These are phyloP conservation scores for Chelon auratus DNA, from an alignment of 2,797 vertebrate species.

Conservation along the genomic window DNA sequence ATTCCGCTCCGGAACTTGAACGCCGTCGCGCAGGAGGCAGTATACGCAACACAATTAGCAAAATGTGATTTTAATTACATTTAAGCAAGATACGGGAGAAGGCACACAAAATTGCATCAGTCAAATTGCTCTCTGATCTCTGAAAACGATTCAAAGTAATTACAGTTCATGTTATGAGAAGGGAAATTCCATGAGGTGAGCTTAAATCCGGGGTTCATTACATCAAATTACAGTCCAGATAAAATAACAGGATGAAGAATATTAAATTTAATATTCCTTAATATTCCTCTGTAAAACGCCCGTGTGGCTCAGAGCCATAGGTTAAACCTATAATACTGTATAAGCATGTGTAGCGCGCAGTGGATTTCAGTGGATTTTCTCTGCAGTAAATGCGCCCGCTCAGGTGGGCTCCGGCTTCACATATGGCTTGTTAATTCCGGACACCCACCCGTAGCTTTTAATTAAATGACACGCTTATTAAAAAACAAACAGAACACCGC, in stretches of 20 bases:
- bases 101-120: constrained; percentile 6
- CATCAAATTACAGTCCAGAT: constrained; percentile 19
- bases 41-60: constrained; percentile 38
- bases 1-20: constrained; percentile 14
- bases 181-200: constrained; percentile 27
- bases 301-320: not conserved
- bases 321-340: constrained; percentile 35
- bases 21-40: constrained; percentile 15
- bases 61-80: constrained; percentile 45
- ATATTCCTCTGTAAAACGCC: not conserved
- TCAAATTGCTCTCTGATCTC: constrained; percentile 50
- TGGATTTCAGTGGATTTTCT: constrained; percentile 18
- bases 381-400: constrained; percentile 4
- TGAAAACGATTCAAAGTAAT: constrained; percentile 52
- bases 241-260: constrained; percentile 19
- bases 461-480: constrained; percentile 54
- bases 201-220: constrained; percentile 24
- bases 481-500: constrained; percentile 24
- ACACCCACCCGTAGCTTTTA: constrained; percentile 43
- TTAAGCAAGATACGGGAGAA: constrained; percentile 34
- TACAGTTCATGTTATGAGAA: constrained; percentile 32
- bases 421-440: constrained; percentile 28
- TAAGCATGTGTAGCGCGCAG: constrained; percentile 13
- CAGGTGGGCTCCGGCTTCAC: constrained; percentile 4
- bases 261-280: constrained; percentile 30